Conservation (phyloP, 2,888 invertebrate genomes). For the Agonopterix alstromeriana region DNA sequence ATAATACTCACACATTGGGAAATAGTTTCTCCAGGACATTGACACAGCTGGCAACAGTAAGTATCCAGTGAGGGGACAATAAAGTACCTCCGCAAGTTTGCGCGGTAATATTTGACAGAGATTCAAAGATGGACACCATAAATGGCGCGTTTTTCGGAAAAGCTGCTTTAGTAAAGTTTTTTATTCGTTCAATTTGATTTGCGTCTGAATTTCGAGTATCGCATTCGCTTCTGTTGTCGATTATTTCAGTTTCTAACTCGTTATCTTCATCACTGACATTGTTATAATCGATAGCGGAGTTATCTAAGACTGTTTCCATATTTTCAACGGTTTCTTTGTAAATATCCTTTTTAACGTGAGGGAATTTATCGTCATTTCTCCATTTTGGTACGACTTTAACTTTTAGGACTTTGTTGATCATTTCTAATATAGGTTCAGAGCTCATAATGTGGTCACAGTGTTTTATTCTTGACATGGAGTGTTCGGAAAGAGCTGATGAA, state of each 20-base stretch:
- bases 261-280: neutral
- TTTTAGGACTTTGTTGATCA: neutral
- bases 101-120: constrained; percentile 36
- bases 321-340: neutral
- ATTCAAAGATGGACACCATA: constrained; percentile 44
- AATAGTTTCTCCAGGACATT: constrained; percentile 21
- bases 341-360: neutral
- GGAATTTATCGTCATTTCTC: neutral
- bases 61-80: constrained; percentile 30
- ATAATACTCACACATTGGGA: too few relatives aligned
- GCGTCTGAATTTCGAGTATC: neutral
- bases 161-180: neutral
- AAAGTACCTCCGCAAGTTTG: constrained; percentile 41
- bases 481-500: neutral
- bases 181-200: neutral
- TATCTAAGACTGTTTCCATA: neutral
- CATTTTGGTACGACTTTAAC: neutral
- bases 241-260: neutral
- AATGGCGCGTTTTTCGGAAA: constrained; percentile 21
- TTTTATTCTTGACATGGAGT: neutral
- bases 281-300: neutral
- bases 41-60: constrained; percentile 36
- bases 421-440: neutral
- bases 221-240: neutral
- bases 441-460: neutral